Percentiles rank a stretch among this genome's conserved stretches.
phyloP scores from a whole-genome alignment of 2,113 vertebrate genomes.

The Thamnaconus septentrionalis region DNA sequence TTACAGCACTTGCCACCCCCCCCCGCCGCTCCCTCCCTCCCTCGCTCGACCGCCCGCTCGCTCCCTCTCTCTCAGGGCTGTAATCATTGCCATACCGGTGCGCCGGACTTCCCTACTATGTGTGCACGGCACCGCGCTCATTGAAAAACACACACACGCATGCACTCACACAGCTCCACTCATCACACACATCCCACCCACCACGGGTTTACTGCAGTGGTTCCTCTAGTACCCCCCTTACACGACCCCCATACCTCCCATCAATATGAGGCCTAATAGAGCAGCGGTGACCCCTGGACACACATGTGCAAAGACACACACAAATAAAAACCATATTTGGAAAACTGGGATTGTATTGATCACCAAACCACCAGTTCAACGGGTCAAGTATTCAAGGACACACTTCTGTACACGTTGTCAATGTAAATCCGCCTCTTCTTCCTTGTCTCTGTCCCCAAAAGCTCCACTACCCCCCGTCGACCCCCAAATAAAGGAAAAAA shows the following conservation, averaged over 20 bases:
- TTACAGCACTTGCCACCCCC: constrained; percentile 50
- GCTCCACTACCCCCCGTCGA: constrained; percentile 5
- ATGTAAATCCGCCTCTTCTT: background rate
- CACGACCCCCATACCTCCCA: background rate
- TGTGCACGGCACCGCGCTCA: constrained; percentile 42
- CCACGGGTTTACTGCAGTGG: constrained; percentile 10
- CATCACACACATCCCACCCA: constrained; percentile 7
- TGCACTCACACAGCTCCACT: constrained; percentile 21
- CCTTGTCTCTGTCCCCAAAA: background rate
- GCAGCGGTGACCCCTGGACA: constrained; percentile 36
- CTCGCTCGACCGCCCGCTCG: constrained; percentile 44
- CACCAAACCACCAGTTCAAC: no score
- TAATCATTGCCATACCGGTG: constrained; percentile 84
- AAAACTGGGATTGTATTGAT: no score
- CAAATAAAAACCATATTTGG: no score
- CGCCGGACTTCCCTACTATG: constrained; percentile 54
- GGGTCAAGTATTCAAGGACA: background rate
- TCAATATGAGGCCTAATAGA: constrained; percentile 28
- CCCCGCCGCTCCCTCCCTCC: constrained; percentile 59
- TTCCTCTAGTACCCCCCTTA: background rate
- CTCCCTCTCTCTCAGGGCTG: constrained; percentile 61
- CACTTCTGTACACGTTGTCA: background rate
- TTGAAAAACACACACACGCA: constrained; percentile 19
- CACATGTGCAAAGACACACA: constrained; percentile 2
- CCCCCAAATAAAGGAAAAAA: constrained; percentile 8